Conservation (phyloP, 2,113 vertebrate species). For the Notothenia rossii region DNA sequence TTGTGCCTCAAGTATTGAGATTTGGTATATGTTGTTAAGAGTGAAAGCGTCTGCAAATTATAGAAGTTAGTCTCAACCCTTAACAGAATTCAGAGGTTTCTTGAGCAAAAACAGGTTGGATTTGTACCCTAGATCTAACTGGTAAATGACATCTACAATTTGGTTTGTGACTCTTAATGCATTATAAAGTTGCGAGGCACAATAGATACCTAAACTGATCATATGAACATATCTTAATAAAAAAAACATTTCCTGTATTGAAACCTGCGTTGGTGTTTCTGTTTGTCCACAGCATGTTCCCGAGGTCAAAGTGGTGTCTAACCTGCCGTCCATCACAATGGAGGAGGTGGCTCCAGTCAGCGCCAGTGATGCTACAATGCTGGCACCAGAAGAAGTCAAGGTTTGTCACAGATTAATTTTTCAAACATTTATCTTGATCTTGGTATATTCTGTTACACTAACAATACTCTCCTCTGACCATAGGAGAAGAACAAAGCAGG, state of each 20-base stretch:
- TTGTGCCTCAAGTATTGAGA: neutral
- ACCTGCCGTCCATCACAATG: conserved; percentile 93
- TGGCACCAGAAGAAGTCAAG: conserved; percentile 97
- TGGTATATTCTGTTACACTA: conserved; percentile 1
- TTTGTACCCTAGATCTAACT: neutral
- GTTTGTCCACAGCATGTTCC: conserved; percentile 87
- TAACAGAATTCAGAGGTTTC: neutral
- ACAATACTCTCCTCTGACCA: conserved; percentile 28
- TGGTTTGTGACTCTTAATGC: neutral
- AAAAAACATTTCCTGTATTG: neutral
- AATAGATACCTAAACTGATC: neutral
- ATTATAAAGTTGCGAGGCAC: neutral
- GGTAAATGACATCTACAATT: neutral
- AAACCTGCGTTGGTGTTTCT: neutral
- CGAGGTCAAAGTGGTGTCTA: conserved; percentile 95
- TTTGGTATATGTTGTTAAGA: neutral
- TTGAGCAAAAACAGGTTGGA: neutral
- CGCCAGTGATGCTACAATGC: conserved; percentile 88
- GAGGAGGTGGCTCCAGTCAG: conserved; percentile 96
- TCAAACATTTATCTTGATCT: neutral
- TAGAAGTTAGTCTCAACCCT: neutral
- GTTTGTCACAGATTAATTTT: conserved; percentile 72
- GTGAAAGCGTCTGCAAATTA: neutral
- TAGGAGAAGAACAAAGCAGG: conserved; percentile 96
- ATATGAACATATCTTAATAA: neutral